phyloP scores from a whole-genome alignment of 2,888 invertebrate species.

The Ischnus inquisitorius region DNA sequence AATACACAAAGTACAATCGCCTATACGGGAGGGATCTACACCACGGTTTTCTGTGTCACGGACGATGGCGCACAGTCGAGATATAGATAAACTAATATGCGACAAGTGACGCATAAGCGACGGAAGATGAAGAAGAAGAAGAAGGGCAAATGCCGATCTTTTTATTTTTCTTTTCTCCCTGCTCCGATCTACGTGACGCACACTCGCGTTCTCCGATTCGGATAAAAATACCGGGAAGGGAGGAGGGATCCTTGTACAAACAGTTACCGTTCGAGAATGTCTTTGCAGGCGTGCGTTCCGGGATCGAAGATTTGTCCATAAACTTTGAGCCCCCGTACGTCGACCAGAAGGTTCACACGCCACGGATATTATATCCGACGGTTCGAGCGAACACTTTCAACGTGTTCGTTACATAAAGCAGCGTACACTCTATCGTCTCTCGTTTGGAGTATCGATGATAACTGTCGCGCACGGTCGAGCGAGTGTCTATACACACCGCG shows the following conservation, averaged over 20 bases:
- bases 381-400: constrained; percentile 57
- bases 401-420: constrained; percentile 40
- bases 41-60: constrained; percentile 57
- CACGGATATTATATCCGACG: constrained; percentile 52
- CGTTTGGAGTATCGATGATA: constrained; percentile 67
- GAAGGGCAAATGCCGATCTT: constrained; percentile 58
- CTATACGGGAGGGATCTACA: constrained; percentile 48
- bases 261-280: constrained; percentile 78
- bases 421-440: constrained; percentile 55
- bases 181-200: constrained; percentile 82
- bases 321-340: background rate
- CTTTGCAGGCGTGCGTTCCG: constrained; percentile 72
- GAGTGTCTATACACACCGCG: constrained; percentile 42
- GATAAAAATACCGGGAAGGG: constrained; percentile 82
- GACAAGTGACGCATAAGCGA: constrained; percentile 51
- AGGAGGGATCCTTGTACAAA: constrained; percentile 78
- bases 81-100: constrained; percentile 43
- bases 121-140: constrained; percentile 66
- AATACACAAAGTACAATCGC: constrained; percentile 77
- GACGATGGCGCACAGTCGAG: constrained; percentile 41
- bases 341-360: constrained; percentile 72
- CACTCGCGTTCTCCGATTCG: constrained; percentile 72
- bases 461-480: constrained; percentile 29
- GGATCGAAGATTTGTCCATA: constrained; percentile 73
- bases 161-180: constrained; percentile 45